Base-by-base conservation (phyloP, 2,888 invertebrate species). In the Zygothrica quintamaculata region DNA sequence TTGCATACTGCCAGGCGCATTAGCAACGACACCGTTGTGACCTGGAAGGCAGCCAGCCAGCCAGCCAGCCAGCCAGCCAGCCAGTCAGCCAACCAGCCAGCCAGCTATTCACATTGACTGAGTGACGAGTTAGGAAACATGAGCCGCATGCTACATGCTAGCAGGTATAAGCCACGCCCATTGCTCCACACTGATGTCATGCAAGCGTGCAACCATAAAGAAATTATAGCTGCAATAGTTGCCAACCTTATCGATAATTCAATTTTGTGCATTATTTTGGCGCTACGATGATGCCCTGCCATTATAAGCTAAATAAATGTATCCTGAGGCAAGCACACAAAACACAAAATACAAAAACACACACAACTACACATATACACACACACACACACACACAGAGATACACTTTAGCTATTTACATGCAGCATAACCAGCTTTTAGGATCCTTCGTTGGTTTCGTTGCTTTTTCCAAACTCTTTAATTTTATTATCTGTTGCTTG, bases 211-310 rank as follows among this genome's bases (percentile, higher is more conserved):
- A 77, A 69, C 85, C 87, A 78, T 84, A 77, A 84, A 84, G 85
- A 74, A 86, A 84, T 84, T 84, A 87, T 75, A 56, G 75, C 67
- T 62, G 73, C 78, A 68, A 76, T 74, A 74, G 77, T 79, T 80
- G 62, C 43, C 81, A 75, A 57, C 77, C 71, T 57, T 74, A 74
- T 88, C 88, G 87, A 87, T 87, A 87, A 87, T 87, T 87, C 87
- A 87, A 87, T 87, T 88, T 82, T 76, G 77, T 84, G 82, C 77
- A 84, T 87, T 87, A 87, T 88, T 88, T 87, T 74, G 81, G 75
- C 65, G 84, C 66, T 84, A 50, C 64, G 62, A 66, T 77, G 86
- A 81, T 77, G 86, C 70, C 61, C 56, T 48, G 75, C 80, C 86
- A 77, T 86, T 86, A 81, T 76, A 68, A 73, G 82, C 78, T 73